phyloP scores from a whole-genome alignment of 2,888 invertebrate species.

The Malthinus flaveolus region DNA sequence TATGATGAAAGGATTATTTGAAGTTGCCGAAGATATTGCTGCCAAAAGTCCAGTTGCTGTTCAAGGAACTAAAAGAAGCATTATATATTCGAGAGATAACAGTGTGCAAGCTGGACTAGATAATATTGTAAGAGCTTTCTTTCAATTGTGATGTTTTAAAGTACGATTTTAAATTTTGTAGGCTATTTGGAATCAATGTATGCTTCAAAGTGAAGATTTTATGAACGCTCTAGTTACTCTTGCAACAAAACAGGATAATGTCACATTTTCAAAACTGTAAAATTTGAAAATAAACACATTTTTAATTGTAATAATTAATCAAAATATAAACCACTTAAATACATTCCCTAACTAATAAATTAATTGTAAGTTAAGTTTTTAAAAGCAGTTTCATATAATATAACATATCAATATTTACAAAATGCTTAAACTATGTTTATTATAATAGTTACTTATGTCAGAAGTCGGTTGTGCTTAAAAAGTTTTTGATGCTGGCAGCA shows the following conservation, averaged over 20 bases:
- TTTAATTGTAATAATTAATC: no score
- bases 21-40: conserved; percentile 79
- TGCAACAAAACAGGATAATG: conserved; percentile 2
- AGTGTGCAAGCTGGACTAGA: conserved; percentile 85
- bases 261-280: background rate
- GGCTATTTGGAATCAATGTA: background rate
- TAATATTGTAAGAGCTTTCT: conserved; percentile 74
- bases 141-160: background rate
- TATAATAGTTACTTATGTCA: no score
- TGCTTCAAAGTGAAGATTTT: conserved; percentile 2
- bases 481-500: no score
- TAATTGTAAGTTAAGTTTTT: no score
- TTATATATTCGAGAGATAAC: conserved; percentile 88
- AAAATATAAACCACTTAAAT: no score
- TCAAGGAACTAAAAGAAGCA: conserved; percentile 82
- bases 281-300: no score
- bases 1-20: conserved; percentile 72
- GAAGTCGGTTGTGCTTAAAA: no score
- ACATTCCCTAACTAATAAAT: no score
- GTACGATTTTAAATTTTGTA: background rate
- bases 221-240: background rate
- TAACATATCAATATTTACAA: no score
- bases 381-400: no score
- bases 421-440: no score
- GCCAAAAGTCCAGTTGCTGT: conserved; percentile 92